Evolutionary conservation across 2,113 vertebrate species (phyloP).

Genomic region (Eptesicus fuscus): DNA sequence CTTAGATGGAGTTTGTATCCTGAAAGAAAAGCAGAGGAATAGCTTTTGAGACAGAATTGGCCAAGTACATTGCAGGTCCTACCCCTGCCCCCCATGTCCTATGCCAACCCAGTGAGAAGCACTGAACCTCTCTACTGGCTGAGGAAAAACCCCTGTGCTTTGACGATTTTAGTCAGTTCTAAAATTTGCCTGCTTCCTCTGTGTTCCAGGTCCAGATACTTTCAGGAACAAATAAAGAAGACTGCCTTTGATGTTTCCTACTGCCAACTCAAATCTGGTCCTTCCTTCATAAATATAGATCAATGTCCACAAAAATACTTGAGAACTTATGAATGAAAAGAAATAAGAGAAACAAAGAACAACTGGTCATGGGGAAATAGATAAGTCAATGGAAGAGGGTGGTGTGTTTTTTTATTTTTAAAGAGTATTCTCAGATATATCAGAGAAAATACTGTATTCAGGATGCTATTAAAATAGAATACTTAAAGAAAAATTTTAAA

Average conservation of each 20-base stretch:
- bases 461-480: background rate
- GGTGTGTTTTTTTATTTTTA: background rate
- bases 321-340: background rate
- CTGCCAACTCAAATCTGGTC: background rate
- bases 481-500: background rate
- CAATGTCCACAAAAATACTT: background rate
- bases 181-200: background rate
- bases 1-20: background rate
- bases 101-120: background rate
- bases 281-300: background rate
- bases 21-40: background rate
- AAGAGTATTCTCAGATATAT: background rate
- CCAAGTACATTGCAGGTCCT: background rate
- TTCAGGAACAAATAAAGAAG: background rate
- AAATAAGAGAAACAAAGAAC: background rate
- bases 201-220: background rate
- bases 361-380: background rate
- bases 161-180: background rate
- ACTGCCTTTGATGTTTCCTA: background rate
- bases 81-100: background rate
- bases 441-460: background rate
- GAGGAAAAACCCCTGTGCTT: background rate
- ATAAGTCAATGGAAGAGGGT: background rate
- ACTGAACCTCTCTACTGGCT: background rate
- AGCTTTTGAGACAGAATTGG: background rate